These are phyloP conservation scores for Actias luna DNA, from an alignment of 2,888 invertebrate genomes.

Conservation along the genomic window DNA sequence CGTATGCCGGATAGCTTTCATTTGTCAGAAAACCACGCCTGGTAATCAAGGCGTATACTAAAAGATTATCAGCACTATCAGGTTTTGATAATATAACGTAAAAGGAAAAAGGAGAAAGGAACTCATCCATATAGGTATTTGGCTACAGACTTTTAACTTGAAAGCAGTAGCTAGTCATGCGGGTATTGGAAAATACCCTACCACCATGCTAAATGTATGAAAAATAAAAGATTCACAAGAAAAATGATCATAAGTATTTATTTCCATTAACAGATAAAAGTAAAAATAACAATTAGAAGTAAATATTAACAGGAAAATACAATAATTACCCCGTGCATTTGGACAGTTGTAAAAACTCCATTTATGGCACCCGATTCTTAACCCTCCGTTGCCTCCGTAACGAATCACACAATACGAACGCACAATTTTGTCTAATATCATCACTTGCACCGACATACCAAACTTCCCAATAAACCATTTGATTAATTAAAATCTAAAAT, in stretches of 20 bases:
- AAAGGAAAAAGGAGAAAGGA: too few species aligned
- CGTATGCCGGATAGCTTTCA: too few species aligned
- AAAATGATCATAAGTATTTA: not conserved
- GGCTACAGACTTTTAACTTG: too few species aligned
- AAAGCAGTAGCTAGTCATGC: too few species aligned
- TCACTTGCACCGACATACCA: slow-evolving; percentile 51
- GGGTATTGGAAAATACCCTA: too few species aligned
- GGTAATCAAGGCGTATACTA: too few species aligned
- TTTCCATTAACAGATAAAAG: not conserved
- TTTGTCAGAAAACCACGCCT: too few species aligned
- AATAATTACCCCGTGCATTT: slow-evolving; percentile 32
- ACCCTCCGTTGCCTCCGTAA: slow-evolving; percentile 54
- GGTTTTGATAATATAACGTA: too few species aligned
- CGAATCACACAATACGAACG: slow-evolving; percentile 63
- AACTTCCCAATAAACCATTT: slow-evolving; percentile 58
- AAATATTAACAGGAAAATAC: slow-evolving; percentile 36
- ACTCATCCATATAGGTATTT: too few species aligned
- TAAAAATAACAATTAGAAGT: slow-evolving; percentile 1
- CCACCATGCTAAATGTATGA: not conserved
- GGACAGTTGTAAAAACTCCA: slow-evolving; percentile 46
- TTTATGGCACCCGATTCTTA: slow-evolving; percentile 62
- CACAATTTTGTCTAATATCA: slow-evolving; percentile 53
- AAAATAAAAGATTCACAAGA: not conserved
- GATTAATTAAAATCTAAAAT: slow-evolving; percentile 70
- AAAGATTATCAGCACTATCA: too few species aligned